Evolutionary conservation across 2,797 vertebrate genomes (phyloP).

Genomic region (Gallinago solitaria): DNA sequence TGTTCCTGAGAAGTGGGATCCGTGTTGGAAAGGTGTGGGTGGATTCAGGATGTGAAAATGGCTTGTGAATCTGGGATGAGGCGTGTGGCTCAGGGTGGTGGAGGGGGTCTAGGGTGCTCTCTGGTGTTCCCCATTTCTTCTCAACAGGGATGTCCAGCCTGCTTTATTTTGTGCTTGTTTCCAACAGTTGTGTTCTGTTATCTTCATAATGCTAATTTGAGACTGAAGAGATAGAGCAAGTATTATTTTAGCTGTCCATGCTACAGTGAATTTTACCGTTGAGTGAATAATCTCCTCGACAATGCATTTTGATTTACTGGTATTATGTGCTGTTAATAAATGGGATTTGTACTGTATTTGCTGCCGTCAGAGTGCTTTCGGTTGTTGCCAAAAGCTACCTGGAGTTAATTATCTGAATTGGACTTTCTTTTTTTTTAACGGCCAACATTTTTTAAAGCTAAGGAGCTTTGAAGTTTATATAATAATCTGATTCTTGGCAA

Average conservation of each 20-base stretch:
- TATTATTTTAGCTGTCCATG: not conserved
- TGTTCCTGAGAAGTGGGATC: not conserved
- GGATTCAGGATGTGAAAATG: not conserved
- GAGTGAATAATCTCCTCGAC: not conserved
- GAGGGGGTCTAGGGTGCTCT: not conserved
- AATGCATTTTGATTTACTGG: not conserved
- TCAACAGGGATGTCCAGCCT: not conserved
- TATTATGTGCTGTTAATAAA: not conserved
- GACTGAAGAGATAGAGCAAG: not conserved
- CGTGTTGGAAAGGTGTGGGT: slow-evolving; percentile 18
- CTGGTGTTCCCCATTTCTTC: not conserved
- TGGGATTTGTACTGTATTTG: not conserved
- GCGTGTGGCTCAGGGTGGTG: not conserved
- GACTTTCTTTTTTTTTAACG: not conserved
- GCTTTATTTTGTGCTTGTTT: not conserved
- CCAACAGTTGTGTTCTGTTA: not conserved
- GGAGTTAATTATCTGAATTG: slow-evolving; percentile 53
- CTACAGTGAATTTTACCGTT: not conserved
- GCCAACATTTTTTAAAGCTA: slow-evolving; percentile 26
- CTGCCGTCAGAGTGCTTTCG: not conserved
- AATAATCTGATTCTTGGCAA: slow-evolving; percentile 56
- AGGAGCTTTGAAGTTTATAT: slow-evolving; percentile 59
- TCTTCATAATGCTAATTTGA: not conserved
- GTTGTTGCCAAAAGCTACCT: slow-evolving; percentile 57
- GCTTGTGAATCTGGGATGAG: not conserved